These are phyloP conservation scores for Lasioglossum oenotherae DNA, from an alignment of 2,888 invertebrate species.

Conservation along the genomic window DNA sequence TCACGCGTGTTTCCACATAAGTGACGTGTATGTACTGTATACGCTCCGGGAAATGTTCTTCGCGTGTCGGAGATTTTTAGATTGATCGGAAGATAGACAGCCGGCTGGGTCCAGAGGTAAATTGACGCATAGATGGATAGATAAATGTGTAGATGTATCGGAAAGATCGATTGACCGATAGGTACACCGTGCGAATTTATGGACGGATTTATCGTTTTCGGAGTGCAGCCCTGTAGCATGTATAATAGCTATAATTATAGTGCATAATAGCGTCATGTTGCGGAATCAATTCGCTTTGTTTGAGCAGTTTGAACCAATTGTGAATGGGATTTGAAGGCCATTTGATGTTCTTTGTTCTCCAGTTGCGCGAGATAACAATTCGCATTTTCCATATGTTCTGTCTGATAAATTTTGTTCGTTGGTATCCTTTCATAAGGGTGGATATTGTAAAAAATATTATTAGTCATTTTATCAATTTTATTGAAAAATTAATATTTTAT, in stretches of 20 bases:
- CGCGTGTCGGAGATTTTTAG: background rate
- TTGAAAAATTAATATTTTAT: no score
- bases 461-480: no score
- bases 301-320: background rate
- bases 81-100: background rate
- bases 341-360: background rate
- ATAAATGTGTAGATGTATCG: background rate
- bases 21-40: background rate
- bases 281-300: background rate
- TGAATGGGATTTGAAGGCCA: background rate
- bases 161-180: background rate
- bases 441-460: no score
- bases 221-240: background rate
- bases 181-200: background rate
- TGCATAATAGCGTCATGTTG: background rate
- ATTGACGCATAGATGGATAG: slow-evolving; percentile 14
- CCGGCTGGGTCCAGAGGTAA: background rate
- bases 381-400: background rate
- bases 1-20: background rate
- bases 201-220: background rate
- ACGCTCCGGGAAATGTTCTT: background rate
- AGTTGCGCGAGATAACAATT: background rate
- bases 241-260: background rate
- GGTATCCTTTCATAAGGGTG: background rate
- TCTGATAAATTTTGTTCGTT: background rate